Conservation (phyloP, 2,113 vertebrate genomes). For the Rhadina sibilatrix region DNA sequence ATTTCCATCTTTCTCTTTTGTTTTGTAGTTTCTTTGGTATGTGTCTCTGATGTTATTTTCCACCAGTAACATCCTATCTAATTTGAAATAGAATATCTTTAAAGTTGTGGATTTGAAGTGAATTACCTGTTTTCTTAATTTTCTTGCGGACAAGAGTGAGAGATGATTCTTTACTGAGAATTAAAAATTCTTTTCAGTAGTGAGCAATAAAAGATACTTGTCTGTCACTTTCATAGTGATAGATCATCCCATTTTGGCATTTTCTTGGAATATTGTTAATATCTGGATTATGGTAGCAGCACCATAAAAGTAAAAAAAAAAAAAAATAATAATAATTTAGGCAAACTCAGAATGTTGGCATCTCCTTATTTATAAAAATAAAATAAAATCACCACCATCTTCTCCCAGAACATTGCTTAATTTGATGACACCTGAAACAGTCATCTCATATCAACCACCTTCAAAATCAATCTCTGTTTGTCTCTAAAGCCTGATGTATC, state of each 20-base stretch:
- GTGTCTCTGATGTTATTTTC: background rate
- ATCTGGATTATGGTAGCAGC: background rate
- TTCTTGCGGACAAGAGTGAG: background rate
- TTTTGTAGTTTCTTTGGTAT: background rate
- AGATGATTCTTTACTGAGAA: background rate
- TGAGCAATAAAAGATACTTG: background rate
- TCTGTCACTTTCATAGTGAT: background rate
- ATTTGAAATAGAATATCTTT: background rate
- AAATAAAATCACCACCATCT: background rate
- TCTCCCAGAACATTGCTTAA: background rate
- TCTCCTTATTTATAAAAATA: background rate
- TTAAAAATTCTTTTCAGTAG: background rate
- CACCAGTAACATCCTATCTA: background rate
- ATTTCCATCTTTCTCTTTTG: background rate
- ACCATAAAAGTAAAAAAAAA: background rate
- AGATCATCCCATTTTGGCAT: background rate
- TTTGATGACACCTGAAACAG: background rate
- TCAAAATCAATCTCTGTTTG: background rate
- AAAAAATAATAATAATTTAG: no score
- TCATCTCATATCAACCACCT: background rate
- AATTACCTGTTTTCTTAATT: background rate
- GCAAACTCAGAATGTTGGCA: background rate
- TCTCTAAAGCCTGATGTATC: background rate
- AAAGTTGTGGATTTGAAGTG: background rate
- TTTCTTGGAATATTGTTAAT: background rate